Percentiles rank a stretch among this genome's conserved stretches.
These are phyloP conservation scores for Sciaenops ocellatus DNA, from an alignment of 2,797 vertebrate species.

Conservation along the genomic window DNA sequence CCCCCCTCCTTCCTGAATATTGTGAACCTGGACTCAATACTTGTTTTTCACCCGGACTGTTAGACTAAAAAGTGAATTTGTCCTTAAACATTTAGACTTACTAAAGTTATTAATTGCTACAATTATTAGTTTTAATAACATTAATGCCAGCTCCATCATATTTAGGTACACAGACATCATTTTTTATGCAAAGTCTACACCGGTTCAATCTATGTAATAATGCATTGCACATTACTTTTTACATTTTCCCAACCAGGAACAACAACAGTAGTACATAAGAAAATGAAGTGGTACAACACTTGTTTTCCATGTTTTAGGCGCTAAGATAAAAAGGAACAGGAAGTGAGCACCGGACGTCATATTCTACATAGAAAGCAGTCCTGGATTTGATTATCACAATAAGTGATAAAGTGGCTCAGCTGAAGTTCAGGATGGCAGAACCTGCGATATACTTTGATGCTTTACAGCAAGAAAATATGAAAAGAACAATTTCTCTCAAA, in stretches of 20 bases:
- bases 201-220: too few species aligned
- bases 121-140: too few species aligned
- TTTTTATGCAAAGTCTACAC: too few species aligned
- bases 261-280: too few species aligned
- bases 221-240: background rate
- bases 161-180: too few species aligned
- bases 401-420: background rate
- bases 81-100: too few species aligned
- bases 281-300: background rate
- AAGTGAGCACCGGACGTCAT: background rate
- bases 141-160: too few species aligned
- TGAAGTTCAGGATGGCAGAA: background rate
- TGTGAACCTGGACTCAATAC: slow-evolving; percentile 13
- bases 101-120: too few species aligned
- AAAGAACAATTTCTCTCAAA: slow-evolving; percentile 21
- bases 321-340: background rate
- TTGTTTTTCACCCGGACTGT: background rate
- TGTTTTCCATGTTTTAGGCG: background rate
- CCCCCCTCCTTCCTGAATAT: background rate
- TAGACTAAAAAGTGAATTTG: too few species aligned
- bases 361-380: background rate
- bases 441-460: background rate
- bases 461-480: background rate
- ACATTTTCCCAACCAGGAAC: background rate
- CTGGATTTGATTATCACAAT: slow-evolving; percentile 1